phyloP scores from a whole-genome alignment of 2,888 invertebrate species.

The Druceiella hillmani region DNA sequence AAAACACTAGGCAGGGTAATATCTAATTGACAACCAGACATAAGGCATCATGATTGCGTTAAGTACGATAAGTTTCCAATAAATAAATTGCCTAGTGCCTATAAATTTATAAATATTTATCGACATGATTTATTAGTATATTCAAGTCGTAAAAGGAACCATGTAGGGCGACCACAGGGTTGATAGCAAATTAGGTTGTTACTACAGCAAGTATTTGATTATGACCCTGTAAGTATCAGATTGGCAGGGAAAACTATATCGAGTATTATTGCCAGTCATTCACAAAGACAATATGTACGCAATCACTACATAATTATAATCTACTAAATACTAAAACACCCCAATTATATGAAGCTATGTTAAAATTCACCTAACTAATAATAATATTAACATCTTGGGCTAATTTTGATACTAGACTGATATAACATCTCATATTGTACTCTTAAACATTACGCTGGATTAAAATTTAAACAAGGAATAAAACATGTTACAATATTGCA shows the following conservation, averaged over 20 bases:
- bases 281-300: conserved; percentile 44
- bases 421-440: conserved; percentile 54
- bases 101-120: conserved; percentile 26
- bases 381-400: conserved; percentile 53
- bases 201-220: conserved; percentile 4
- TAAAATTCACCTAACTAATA: conserved; percentile 53
- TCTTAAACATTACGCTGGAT: conserved; percentile 52
- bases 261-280: conserved; percentile 51
- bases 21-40: conserved; percentile 58
- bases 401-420: conserved; percentile 57
- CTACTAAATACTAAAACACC: conserved; percentile 52
- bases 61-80: conserved; percentile 55
- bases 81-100: conserved; percentile 46
- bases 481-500: conserved; percentile 47
- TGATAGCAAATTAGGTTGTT: conserved; percentile 1
- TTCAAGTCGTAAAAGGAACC: conserved; percentile 19
- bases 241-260: conserved; percentile 28
- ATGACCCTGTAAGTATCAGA: conserved; percentile 3
- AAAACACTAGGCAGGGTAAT: conserved; percentile 53
- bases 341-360: conserved; percentile 55
- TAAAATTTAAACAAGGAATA: conserved; percentile 47
- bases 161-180: conserved; percentile 12
- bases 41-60: conserved; percentile 57
- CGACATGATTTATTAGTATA: conserved; percentile 21
- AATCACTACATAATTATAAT: conserved; percentile 34